These are phyloP conservation scores for Acrocephalus arundinaceus DNA, from an alignment of 2,113 vertebrate genomes.

Conservation along the genomic window DNA sequence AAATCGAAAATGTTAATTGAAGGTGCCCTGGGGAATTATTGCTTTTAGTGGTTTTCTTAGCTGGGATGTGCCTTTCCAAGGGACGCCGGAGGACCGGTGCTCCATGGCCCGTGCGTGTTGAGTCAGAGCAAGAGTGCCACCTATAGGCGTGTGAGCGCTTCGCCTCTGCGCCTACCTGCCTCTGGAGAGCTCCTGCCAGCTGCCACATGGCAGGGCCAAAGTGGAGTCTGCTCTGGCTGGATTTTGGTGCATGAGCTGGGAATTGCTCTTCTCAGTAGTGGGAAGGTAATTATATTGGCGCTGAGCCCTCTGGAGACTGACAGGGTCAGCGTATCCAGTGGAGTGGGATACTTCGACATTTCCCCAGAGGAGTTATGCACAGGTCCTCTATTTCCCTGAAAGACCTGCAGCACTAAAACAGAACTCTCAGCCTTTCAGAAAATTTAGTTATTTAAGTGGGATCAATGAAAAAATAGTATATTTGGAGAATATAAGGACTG, in stretches of 20 bases:
- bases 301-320: not conserved
- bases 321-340: not conserved
- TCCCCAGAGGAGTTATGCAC: not conserved
- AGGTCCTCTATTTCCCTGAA: not conserved
- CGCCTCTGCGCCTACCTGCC: accelerated
- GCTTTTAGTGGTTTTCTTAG: not conserved
- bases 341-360: not conserved
- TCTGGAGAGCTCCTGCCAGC: not conserved
- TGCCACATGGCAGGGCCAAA: not conserved
- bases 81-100: accelerated
- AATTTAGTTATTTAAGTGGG: not conserved
- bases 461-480: not conserved
- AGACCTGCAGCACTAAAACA: not conserved
- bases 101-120: not conserved
- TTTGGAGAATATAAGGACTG: not conserved
- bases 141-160: not conserved
- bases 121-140: constrained; percentile 34
- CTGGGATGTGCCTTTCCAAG: accelerated
- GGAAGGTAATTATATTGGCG: not conserved
- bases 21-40: not conserved
- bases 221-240: not conserved
- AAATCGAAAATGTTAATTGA: not conserved
- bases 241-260: not conserved
- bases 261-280: not conserved
- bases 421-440: not conserved